These are phyloP conservation scores for Buceros bicornis DNA, from an alignment of 2,797 vertebrate species.

Conservation along the genomic window DNA sequence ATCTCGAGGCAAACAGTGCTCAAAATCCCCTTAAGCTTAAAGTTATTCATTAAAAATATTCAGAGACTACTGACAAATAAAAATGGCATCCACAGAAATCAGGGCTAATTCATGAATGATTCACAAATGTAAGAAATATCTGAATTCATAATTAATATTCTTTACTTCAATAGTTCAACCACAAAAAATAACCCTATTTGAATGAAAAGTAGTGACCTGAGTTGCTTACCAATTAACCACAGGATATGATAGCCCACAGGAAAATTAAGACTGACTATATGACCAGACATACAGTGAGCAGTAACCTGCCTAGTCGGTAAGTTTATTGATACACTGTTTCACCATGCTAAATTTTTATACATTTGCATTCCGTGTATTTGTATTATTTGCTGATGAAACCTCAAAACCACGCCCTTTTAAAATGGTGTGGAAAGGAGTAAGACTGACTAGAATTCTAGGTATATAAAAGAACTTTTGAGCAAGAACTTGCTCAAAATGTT, in stretches of 20 bases:
- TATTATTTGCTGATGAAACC: background rate
- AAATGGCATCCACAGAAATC: conserved; percentile 10
- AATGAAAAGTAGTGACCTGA: conserved; percentile 10
- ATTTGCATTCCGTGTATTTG: background rate
- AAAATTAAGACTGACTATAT: background rate
- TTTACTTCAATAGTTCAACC: background rate
- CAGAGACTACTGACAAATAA: conserved; percentile 27
- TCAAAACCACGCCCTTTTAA: background rate
- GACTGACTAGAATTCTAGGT: background rate
- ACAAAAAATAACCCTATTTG: background rate
- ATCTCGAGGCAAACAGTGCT: background rate
- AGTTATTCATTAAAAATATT: background rate
- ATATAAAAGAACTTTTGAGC: background rate
- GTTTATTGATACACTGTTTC: background rate
- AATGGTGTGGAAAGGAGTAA: background rate
- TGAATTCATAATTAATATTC: conserved; percentile 48
- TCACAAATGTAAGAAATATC: conserved; percentile 25
- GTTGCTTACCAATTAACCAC: background rate
- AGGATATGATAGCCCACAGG: background rate
- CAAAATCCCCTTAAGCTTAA: background rate
- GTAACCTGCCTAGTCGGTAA: background rate
- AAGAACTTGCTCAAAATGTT: background rate
- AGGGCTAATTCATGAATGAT: conserved; percentile 34
- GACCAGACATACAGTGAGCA: background rate
- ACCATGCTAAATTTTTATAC: background rate